Conservation (phyloP, 2,797 vertebrate genomes). For the Uromys caudimaculatus region DNA sequence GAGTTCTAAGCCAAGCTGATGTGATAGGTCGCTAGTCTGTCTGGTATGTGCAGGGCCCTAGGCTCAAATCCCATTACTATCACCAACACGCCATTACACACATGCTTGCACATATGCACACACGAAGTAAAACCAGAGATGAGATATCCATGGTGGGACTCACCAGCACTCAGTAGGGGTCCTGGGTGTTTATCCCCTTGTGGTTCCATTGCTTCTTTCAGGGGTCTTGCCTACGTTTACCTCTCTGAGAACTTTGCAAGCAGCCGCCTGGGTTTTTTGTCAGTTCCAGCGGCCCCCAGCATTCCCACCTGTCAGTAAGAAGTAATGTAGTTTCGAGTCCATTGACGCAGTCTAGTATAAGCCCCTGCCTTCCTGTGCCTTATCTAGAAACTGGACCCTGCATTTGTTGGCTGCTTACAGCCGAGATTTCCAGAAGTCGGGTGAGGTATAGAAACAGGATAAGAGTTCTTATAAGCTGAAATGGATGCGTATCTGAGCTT, state of each 20-base stretch:
- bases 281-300: neutral
- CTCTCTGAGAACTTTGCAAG: neutral
- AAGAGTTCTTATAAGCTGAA: slow-evolving; percentile 32
- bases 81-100: neutral
- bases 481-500: slow-evolving; percentile 47
- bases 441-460: slow-evolving; percentile 41
- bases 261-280: neutral
- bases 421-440: slow-evolving; percentile 22
- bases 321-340: slow-evolving; percentile 60
- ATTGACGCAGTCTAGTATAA: slow-evolving; percentile 62
- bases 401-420: slow-evolving; percentile 13
- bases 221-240: neutral
- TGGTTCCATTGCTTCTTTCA: neutral
- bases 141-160: neutral
- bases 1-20: neutral
- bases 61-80: neutral
- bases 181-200: neutral
- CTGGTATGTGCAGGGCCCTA: neutral
- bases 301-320: slow-evolving; percentile 77
- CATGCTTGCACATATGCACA: too few relatives aligned
- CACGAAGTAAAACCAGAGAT: neutral
- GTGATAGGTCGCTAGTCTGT: neutral
- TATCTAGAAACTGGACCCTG: slow-evolving; percentile 75
- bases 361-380: slow-evolving; percentile 64
- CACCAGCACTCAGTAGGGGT: neutral